A percentile compares a stretch with the other conserved stretches of the same genome.
These are phyloP conservation scores for Maconellicoccus hirsutus DNA, from an alignment of 1,140 invertebrate species.

Conservation along the genomic window DNA sequence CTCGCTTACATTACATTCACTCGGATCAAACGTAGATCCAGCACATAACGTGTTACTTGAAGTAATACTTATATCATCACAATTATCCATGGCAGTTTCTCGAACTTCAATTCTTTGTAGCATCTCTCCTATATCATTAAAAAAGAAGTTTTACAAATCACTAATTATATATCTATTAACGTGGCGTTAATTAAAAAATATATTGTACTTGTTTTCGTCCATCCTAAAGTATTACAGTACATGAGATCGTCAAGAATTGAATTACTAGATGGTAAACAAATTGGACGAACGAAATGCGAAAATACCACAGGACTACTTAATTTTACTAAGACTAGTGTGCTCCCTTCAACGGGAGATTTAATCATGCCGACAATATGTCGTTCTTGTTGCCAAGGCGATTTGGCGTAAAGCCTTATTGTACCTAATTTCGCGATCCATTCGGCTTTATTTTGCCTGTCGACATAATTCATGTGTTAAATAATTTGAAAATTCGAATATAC, in stretches of 20 bases:
- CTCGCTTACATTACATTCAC: conserved; percentile 63
- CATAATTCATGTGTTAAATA: neutral
- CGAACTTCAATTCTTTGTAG: conserved; percentile 63
- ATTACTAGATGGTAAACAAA: conserved; percentile 50
- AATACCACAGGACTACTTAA: conserved; percentile 59
- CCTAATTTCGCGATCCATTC: conserved; percentile 72
- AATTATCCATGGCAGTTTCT: conserved; percentile 59
- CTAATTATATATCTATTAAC: neutral
- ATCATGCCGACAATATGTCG: conserved; percentile 74
- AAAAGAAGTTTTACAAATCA: conserved; percentile 2
- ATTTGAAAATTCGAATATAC: no score
- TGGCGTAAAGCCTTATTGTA: conserved; percentile 57
- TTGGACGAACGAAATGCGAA: conserved; percentile 69
- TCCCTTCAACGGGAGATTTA: conserved; percentile 77
- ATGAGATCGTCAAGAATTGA: conserved; percentile 30
- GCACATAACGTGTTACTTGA: conserved; percentile 68
- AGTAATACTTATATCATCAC: conserved; percentile 70
- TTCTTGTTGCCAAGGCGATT: conserved; percentile 77
- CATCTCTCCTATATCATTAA: conserved; percentile 43
- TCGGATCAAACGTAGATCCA: conserved; percentile 61
- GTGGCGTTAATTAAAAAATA: neutral
- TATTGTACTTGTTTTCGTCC: conserved; percentile 54
- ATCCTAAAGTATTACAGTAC: conserved; percentile 70
- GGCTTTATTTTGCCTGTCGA: conserved; percentile 62
- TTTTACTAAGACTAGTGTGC: conserved; percentile 66